Percentiles rank a stretch among this genome's conserved stretches.
Conservation (phyloP, 2,888 invertebrate species). For the Byasa hedistus region DNA sequence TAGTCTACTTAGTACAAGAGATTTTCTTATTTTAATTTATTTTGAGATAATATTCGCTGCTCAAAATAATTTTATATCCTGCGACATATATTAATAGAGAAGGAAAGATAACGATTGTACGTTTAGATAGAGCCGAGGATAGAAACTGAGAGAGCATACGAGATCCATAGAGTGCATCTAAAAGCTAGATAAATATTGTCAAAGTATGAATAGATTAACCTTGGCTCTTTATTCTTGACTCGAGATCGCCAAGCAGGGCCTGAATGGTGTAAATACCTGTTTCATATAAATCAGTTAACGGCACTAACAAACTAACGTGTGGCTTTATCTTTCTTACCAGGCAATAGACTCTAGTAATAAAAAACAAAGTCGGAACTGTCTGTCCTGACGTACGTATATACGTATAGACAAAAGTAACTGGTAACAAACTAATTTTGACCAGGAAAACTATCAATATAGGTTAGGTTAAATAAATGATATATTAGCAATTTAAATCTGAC, state of each 20-base stretch:
- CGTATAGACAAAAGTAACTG: no score
- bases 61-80: not conserved
- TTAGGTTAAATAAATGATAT: no score
- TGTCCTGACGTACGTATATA: no score
- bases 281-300: conserved; percentile 74
- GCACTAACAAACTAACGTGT: conserved; percentile 46
- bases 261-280: conserved; percentile 78
- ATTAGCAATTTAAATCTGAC: no score
- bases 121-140: not conserved
- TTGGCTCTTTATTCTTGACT: conserved; percentile 73
- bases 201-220: conserved; percentile 60
- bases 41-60: not conserved
- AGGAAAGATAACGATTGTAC: not conserved
- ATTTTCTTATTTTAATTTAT: no score
- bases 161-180: conserved; percentile 49
- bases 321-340: not conserved
- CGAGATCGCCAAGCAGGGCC: conserved; percentile 77
- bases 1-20: no score
- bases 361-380: no score
- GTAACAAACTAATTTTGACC: no score
- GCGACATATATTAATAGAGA: not conserved
- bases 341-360: no score
- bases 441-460: no score
- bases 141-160: conserved; percentile 48
- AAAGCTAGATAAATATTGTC: conserved; percentile 53